Percentiles rank a stretch among this genome's conserved stretches.
phyloP scores from a whole-genome alignment of 2,888 invertebrate species.

The Pristionchus mayeri region DNA sequence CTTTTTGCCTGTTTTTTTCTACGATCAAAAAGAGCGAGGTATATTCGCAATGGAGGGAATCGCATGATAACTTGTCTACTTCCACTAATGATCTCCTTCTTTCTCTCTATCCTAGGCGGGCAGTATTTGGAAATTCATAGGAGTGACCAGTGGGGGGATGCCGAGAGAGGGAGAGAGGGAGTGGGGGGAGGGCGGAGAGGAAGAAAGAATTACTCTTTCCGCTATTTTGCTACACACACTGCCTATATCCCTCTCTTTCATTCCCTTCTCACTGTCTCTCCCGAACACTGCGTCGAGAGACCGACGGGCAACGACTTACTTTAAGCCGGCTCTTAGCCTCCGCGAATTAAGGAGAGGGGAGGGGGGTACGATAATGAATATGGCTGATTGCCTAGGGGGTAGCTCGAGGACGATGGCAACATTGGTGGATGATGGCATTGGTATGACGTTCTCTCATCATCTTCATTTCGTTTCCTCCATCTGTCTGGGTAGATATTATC shows the following conservation, averaged over 20 bases:
- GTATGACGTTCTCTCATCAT: background rate
- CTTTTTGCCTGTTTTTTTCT: too few species aligned
- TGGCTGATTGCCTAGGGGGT: too few species aligned
- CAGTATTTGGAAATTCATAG: conserved; percentile 39
- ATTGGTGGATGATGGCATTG: background rate
- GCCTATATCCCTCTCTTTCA: conserved; percentile 26
- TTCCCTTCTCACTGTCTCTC: background rate
- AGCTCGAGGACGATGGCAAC: too few species aligned
- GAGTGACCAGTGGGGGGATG: conserved; percentile 30
- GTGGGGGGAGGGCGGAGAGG: conserved; percentile 22
- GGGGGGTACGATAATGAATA: background rate
- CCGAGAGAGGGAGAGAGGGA: background rate
- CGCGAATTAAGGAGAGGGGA: background rate
- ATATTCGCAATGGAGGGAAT: too few species aligned
- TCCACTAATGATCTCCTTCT: background rate
- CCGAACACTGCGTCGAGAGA: too few species aligned
- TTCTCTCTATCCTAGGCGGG: background rate
- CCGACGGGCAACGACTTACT: too few species aligned
- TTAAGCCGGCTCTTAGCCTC: too few species aligned
- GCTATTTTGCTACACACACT: conserved; percentile 23
- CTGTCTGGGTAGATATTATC: background rate
- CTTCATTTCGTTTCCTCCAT: background rate
- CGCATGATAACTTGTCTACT: too few species aligned
- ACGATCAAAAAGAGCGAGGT: too few species aligned
- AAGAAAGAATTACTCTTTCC: conserved; percentile 48